These are phyloP conservation scores for Pissodes strobi DNA, from an alignment of 1,140 invertebrate species.

Conservation along the genomic window DNA sequence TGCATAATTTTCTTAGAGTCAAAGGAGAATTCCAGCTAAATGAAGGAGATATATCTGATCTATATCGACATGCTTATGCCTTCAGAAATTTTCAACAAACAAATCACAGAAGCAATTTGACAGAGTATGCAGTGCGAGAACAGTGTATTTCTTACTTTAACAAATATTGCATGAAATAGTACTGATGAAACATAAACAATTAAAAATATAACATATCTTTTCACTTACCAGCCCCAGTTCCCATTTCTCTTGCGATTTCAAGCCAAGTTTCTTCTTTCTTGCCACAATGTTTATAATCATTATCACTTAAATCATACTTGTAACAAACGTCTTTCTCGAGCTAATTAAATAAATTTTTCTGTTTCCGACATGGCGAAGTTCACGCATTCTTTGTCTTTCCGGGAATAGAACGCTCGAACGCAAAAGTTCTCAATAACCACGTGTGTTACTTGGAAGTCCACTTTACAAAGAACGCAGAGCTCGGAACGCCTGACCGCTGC, in stretches of 20 bases:
- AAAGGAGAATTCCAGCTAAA: conserved; percentile 35
- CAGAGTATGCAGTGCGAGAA: too few species aligned
- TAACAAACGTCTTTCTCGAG: neutral
- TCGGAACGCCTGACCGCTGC: neutral
- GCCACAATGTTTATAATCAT: too few species aligned
- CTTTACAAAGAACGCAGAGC: neutral
- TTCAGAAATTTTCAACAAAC: conserved; percentile 6
- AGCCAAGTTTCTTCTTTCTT: too few species aligned
- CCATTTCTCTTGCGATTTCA: too few species aligned
- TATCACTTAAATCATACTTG: too few species aligned
- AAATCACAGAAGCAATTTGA: conserved; percentile 6
- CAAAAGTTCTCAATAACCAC: neutral
- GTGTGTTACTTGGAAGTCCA: neutral
- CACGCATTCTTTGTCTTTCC: neutral
- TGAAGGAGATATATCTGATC: conserved; percentile 1
- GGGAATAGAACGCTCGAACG: neutral
- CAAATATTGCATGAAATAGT: neutral
- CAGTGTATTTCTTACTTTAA: too few species aligned
- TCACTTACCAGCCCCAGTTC: too few species aligned
- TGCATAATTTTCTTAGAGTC: conserved; percentile 49
- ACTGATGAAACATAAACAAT: too few species aligned
- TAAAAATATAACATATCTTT: too few species aligned
- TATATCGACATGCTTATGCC: neutral
- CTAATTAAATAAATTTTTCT: neutral
- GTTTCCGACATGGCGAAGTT: neutral